Percentiles rank a stretch among this genome's conserved stretches.
phyloP scores from a whole-genome alignment of 2,888 invertebrate species.

The Eulithis testata region DNA sequence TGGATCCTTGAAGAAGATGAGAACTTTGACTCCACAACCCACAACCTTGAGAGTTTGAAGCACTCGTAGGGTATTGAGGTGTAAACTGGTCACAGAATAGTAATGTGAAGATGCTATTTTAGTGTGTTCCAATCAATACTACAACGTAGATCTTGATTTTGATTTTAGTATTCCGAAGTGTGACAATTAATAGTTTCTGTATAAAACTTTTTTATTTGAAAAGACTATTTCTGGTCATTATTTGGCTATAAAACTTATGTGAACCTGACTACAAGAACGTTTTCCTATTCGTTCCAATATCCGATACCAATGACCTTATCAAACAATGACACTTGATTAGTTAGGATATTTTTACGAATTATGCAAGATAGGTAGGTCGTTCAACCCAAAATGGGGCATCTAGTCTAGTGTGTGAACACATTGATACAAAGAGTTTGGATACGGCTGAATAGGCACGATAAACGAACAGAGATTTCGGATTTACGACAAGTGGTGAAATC shows the following conservation, averaged over 20 bases:
- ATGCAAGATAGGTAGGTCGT: slow-evolving; percentile 65
- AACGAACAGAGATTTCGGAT: slow-evolving; percentile 60
- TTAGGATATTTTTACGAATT: slow-evolving; percentile 53
- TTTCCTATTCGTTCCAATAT: slow-evolving; percentile 37
- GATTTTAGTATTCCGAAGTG: neutral
- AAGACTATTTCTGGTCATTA: no score
- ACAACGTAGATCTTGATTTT: slow-evolving; percentile 6
- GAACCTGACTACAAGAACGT: no score
- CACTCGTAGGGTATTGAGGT: slow-evolving; percentile 13
- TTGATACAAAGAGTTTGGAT: slow-evolving; percentile 58
- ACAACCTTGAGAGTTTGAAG: slow-evolving; percentile 37
- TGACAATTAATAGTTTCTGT: no score
- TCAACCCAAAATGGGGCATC: slow-evolving; percentile 66
- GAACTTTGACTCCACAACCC: slow-evolving; percentile 36
- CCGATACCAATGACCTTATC: slow-evolving; percentile 53
- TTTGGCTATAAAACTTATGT: no score
- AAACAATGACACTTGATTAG: slow-evolving; percentile 57
- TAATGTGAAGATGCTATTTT: slow-evolving; percentile 7
- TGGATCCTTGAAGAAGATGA: slow-evolving; percentile 31
- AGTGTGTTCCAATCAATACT: slow-evolving; percentile 5
- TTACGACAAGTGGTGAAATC: slow-evolving; percentile 58
- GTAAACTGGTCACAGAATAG: neutral
- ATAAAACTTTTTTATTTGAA: no score
- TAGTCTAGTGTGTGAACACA: slow-evolving; percentile 64
- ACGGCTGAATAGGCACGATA: slow-evolving; percentile 63